A percentile compares a stretch with the other conserved stretches of the same genome.
These are phyloP conservation scores for Ophioderma brevispina DNA, from an alignment of 35 echinoderm and acorn worm species.

Conservation along the genomic window DNA sequence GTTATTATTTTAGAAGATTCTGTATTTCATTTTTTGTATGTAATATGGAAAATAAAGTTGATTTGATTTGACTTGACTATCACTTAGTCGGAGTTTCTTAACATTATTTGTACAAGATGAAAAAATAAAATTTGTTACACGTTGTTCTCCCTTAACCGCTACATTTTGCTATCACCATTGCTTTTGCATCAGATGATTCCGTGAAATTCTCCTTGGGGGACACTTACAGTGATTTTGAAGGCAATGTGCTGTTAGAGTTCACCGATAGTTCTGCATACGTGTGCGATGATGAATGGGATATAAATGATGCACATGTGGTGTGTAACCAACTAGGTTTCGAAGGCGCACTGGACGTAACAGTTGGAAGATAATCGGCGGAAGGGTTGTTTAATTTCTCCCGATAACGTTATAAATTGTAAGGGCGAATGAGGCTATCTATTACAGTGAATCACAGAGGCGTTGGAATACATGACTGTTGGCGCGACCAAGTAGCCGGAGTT, in stretches of 20 bases:
- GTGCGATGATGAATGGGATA: background rate
- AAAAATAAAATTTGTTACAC: too few species aligned
- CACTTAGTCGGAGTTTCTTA: too few species aligned
- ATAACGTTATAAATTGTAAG: background rate
- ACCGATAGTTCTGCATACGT: background rate
- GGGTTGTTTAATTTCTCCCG: background rate
- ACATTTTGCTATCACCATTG: too few species aligned
- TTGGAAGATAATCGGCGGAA: background rate
- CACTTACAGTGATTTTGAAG: background rate
- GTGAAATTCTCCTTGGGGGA: background rate
- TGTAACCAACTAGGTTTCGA: constrained; percentile 7
- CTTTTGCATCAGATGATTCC: background rate
- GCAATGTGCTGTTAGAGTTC: background rate
- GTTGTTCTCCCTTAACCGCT: too few species aligned
- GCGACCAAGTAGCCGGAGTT: constrained; percentile 13
- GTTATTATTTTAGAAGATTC: too few species aligned
- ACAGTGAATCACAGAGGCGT: constrained; percentile 27
- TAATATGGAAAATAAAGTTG: too few species aligned
- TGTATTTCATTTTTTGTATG: too few species aligned
- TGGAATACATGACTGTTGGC: background rate
- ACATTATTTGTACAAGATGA: too few species aligned
- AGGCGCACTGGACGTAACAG: background rate
- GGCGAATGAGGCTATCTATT: background rate
- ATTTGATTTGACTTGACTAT: too few species aligned
- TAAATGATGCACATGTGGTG: background rate